Conservation (phyloP, 2,113 vertebrate species). For the Pan paniscus region DNA sequence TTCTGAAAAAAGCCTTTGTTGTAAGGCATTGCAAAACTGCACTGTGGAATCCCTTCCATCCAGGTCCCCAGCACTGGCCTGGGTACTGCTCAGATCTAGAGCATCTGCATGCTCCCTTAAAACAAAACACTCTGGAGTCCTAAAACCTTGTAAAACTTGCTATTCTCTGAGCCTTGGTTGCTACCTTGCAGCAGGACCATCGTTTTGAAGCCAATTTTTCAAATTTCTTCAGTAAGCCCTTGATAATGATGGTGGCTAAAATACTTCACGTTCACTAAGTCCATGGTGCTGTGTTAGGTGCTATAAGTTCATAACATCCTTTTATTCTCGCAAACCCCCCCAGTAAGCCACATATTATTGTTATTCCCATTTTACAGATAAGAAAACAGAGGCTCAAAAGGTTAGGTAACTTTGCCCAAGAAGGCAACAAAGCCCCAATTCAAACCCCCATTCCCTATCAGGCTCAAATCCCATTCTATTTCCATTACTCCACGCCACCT, state of each 20-base stretch:
- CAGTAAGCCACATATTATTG: background rate
- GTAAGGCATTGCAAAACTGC: conserved; percentile 59
- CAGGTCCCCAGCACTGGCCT: background rate
- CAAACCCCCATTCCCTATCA: background rate
- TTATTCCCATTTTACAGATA: background rate
- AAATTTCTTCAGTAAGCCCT: background rate
- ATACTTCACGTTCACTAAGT: background rate
- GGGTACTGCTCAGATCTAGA: background rate
- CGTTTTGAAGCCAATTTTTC: background rate
- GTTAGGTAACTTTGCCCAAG: background rate
- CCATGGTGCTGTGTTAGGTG: fast-evolving
- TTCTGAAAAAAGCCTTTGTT: conserved; percentile 76
- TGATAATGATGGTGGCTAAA: background rate
- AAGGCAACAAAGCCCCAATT: background rate
- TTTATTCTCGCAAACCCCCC: background rate
- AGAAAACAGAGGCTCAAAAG: background rate
- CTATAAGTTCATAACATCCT: background rate
- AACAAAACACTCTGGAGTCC: background rate
- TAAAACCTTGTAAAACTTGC: background rate
- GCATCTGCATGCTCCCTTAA: background rate
- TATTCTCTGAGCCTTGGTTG: background rate
- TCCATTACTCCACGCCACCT: background rate
- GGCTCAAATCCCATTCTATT: background rate
- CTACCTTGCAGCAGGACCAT: background rate
- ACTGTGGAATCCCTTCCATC: conserved; percentile 16